A percentile compares a stretch with the other conserved stretches of the same genome.
Conservation (phyloP, 1,140 invertebrate genomes). For the Luehdorfia chinensis region DNA sequence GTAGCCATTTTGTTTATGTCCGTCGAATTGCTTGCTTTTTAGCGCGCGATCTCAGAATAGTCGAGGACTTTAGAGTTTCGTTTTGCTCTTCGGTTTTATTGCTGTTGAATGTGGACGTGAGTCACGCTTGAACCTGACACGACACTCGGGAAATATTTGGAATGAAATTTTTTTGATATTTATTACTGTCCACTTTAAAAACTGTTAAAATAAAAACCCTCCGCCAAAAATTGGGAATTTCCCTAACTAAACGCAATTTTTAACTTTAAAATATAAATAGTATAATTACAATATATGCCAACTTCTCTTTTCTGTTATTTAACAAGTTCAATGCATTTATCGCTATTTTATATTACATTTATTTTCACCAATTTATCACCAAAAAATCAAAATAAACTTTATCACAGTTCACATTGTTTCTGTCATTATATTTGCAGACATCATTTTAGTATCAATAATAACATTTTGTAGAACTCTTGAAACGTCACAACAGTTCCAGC, state of each 20-base stretch:
- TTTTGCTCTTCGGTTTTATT: conserved; percentile 50
- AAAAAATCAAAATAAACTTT: too few species aligned
- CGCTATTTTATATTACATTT: too few species aligned
- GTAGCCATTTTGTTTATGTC: conserved; percentile 65
- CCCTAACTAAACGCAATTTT: background rate
- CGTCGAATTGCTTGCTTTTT: conserved; percentile 55
- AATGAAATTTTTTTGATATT: conserved; percentile 18
- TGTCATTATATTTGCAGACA: too few species aligned
- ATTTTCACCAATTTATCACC: too few species aligned
- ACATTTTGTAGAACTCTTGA: too few species aligned
- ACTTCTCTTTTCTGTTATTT: too few species aligned
- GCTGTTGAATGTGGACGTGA: conserved; percentile 34
- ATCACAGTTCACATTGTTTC: too few species aligned
- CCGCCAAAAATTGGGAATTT: background rate
- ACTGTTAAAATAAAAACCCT: background rate
- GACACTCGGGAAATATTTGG: conserved; percentile 10
- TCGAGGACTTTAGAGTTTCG: conserved; percentile 43
- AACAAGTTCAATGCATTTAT: too few species aligned
- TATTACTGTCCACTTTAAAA: background rate
- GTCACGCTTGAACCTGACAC: conserved; percentile 36
- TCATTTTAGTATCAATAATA: too few species aligned
- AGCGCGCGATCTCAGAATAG: conserved; percentile 52
- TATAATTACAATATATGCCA: too few species aligned
- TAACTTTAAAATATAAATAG: background rate
- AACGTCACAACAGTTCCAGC: too few species aligned